Conservation (phyloP, 2,797 vertebrate genomes). For the Neostethus bicornis region DNA sequence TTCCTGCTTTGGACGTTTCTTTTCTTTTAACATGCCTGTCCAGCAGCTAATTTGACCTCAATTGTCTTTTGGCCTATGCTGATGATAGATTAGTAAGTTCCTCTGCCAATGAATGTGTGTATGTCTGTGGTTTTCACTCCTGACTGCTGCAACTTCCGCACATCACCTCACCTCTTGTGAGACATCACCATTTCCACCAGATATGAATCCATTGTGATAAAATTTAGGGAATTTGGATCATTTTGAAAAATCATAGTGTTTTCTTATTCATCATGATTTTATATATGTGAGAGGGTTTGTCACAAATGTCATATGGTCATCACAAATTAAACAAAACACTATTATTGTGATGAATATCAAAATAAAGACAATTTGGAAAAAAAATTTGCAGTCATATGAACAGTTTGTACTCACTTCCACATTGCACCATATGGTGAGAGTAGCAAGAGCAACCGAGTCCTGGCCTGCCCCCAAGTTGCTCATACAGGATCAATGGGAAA, state of each 20-base stretch:
- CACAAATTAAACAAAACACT: too few relatives aligned
- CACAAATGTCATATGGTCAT: too few relatives aligned
- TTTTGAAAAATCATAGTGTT: too few relatives aligned
- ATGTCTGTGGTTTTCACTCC: conserved; percentile 1
- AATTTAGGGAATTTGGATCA: too few relatives aligned
- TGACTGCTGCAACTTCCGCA: conserved; percentile 16
- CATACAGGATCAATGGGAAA: conserved; percentile 33
- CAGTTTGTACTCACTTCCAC: too few relatives aligned
- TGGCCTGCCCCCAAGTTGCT: conserved; percentile 21
- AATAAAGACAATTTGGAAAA: too few relatives aligned
- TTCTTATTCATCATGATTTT: too few relatives aligned
- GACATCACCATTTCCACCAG: conserved; percentile 31
- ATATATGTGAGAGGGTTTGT: too few relatives aligned
- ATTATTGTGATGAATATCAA: too few relatives aligned
- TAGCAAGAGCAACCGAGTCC: conserved; percentile 3
- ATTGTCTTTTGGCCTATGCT: conserved; percentile 19
- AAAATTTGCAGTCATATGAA: too few relatives aligned
- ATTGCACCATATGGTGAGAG: too few relatives aligned
- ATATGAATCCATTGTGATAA: conserved; percentile 29
- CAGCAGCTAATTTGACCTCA: conserved; percentile 23
- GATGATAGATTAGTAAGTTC: conserved; percentile 1
- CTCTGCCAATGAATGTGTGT: conserved; percentile 23
- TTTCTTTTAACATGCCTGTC: conserved; percentile 2
- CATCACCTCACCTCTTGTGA: neutral
- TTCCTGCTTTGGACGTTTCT: conserved; percentile 15